These are phyloP conservation scores for Aleiodes leptofemur DNA, from an alignment of 2,888 invertebrate species.

Conservation along the genomic window DNA sequence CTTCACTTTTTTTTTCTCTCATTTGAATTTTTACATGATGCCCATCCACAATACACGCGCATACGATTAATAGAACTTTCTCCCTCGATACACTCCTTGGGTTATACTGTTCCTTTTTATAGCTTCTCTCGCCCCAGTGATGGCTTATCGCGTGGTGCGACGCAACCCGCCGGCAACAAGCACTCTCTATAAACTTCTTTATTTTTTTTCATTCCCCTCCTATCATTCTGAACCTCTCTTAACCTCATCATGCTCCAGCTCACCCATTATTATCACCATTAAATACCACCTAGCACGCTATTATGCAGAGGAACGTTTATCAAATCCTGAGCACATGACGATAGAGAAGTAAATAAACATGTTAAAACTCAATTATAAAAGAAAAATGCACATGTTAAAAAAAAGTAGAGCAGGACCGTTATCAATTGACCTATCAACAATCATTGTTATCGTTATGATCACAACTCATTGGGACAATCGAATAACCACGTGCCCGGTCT, in stretches of 20 bases:
- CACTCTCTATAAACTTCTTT: slow-evolving; percentile 41
- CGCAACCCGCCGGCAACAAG: slow-evolving; percentile 38
- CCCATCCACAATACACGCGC: slow-evolving; percentile 55
- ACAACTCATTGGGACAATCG: slow-evolving; percentile 44
- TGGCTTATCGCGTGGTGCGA: slow-evolving; percentile 52
- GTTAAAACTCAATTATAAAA: slow-evolving; percentile 2
- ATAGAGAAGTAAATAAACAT: neutral
- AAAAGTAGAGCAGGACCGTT: slow-evolving; percentile 24
- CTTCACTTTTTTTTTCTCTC: slow-evolving; percentile 45
- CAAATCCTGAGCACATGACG: neutral
- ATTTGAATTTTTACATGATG: neutral
- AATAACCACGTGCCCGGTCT: slow-evolving; percentile 22
- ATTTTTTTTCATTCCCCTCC: slow-evolving; percentile 24
- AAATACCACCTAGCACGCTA: slow-evolving; percentile 31
- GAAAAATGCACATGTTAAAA: neutral
- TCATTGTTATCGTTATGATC: slow-evolving; percentile 40
- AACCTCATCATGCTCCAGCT: slow-evolving; percentile 12
- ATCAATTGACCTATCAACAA: slow-evolving; percentile 41
- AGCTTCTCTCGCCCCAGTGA: slow-evolving; percentile 42
- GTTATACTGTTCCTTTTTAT: slow-evolving; percentile 47
- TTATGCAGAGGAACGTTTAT: slow-evolving; percentile 29
- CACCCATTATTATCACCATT: slow-evolving; percentile 38
- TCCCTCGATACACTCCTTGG: slow-evolving; percentile 54
- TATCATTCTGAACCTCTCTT: slow-evolving; percentile 3
- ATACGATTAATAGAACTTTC: slow-evolving; percentile 61